These are phyloP conservation scores for Columbina picui DNA, from an alignment of 2,113 vertebrate species.

Conservation along the genomic window DNA sequence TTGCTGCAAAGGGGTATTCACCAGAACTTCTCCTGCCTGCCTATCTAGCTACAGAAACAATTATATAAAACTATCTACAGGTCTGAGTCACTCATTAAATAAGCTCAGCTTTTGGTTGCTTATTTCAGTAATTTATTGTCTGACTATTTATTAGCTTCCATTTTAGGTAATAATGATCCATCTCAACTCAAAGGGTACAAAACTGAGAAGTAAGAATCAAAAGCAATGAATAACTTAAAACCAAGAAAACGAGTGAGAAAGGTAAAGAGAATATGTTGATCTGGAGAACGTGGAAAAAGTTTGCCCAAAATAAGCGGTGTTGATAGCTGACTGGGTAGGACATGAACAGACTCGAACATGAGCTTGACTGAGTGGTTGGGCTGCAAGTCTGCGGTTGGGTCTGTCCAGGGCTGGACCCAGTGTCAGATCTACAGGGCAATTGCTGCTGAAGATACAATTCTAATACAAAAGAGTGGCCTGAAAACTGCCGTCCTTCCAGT, in stretches of 20 bases:
- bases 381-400: accelerated
- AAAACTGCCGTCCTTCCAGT: neutral
- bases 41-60: neutral
- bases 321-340: neutral
- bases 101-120: conserved; percentile 1
- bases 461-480: neutral
- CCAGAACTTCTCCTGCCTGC: neutral
- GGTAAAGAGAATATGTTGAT: neutral
- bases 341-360: neutral
- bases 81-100: neutral
- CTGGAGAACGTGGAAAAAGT: neutral
- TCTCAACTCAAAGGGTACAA: neutral
- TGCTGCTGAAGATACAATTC: neutral
- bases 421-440: neutral
- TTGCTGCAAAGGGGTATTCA: conserved; percentile 13
- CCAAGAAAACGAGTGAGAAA: neutral
- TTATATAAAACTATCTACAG: neutral
- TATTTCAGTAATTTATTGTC: neutral
- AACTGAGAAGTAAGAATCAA: neutral
- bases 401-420: neutral
- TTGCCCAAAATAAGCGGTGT: neutral
- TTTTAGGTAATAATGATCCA: neutral
- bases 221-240: neutral
- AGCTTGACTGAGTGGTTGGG: neutral
- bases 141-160: neutral